A percentile compares a stretch with the other conserved stretches of the same genome.
These are phyloP conservation scores for Panthera tigris DNA, from an alignment of 2,113 vertebrate genomes.

Conservation along the genomic window DNA sequence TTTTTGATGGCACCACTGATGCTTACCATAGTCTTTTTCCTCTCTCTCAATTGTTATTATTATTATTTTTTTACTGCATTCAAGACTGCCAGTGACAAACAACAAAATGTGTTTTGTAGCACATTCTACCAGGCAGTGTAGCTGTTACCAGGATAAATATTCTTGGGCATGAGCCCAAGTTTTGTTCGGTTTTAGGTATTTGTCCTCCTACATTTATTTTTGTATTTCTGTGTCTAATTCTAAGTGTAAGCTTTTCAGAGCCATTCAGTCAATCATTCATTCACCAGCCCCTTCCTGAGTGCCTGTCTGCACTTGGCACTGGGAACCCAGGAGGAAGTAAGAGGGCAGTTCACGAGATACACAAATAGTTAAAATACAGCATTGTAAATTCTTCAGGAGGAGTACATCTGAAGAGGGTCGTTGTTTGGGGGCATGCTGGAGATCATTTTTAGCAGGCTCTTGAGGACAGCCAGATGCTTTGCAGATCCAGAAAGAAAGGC, in stretches of 20 bases:
- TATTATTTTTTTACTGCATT: background rate
- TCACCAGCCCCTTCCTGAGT: background rate
- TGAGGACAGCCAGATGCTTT: background rate
- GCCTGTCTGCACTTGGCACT: background rate
- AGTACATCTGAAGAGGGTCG: background rate
- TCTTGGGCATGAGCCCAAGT: slow-evolving; percentile 10
- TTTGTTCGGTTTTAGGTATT: slow-evolving; percentile 13
- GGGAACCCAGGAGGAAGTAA: background rate
- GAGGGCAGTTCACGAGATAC: background rate
- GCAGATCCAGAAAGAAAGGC: background rate
- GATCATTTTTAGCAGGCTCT: background rate
- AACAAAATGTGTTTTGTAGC: slow-evolving; percentile 1
- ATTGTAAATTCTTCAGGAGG: background rate
- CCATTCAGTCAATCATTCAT: background rate
- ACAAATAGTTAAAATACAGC: background rate
- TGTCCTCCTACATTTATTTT: background rate
- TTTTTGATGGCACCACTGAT: background rate
- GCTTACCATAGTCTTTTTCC: background rate
- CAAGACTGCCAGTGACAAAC: background rate
- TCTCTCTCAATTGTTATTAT: background rate
- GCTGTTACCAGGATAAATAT: slow-evolving; percentile 1
- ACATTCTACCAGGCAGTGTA: background rate
- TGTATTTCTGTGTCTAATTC: background rate
- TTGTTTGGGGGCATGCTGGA: background rate
- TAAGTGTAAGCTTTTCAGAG: background rate